Base-by-base conservation (phyloP, 2,797 vertebrate species). In the Erethizon dorsatum region DNA sequence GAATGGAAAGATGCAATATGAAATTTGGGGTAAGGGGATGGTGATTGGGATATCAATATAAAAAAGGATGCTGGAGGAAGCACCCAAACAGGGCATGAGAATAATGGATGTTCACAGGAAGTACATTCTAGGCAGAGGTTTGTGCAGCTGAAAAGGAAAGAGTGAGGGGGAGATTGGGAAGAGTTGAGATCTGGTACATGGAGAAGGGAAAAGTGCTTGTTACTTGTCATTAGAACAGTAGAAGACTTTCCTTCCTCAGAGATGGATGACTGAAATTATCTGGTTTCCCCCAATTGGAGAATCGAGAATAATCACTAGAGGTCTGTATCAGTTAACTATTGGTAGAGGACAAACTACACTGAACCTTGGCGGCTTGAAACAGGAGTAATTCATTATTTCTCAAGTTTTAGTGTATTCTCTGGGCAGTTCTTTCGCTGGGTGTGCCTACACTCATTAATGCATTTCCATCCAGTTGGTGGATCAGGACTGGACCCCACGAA, bases 271-370 rank as follows among this genome's bases (percentile, higher is more conserved):
- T 82, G 33, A 95, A 65, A 86, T 65, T 54, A 65, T 87, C 20
- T 33, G 4, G 7, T 28, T 47, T 63, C 9, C 20, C 59, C 75
- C 80, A 79, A 31, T 52, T 69, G 4, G 77, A 89, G 84, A 80
- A 33, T 14, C 61, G 50, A 90, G 45, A 80, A 93, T 59, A 67
- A 83, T 95, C 47, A 90, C n/a, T 59, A 52, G 47, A 5, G 24
- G 65, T 8, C 9, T 6, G 0, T 45, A 65, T 94, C 33, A 47
- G 59, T 79, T 77, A 83, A 71, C 52, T 80, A n/a, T 61, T 77
- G 52, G 24, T 45, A 56, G 56, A 75, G 63, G 91, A 83, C 31
- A 82, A 88, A 56, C 37, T 77, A 59, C 7, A 77, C 9, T 50
- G 83, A 45, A 47, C 73, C 28, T 69, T 61, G 33, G 28, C 57